Conservation (phyloP, 2,113 vertebrate genomes). For the Callithrix jacchus region DNA sequence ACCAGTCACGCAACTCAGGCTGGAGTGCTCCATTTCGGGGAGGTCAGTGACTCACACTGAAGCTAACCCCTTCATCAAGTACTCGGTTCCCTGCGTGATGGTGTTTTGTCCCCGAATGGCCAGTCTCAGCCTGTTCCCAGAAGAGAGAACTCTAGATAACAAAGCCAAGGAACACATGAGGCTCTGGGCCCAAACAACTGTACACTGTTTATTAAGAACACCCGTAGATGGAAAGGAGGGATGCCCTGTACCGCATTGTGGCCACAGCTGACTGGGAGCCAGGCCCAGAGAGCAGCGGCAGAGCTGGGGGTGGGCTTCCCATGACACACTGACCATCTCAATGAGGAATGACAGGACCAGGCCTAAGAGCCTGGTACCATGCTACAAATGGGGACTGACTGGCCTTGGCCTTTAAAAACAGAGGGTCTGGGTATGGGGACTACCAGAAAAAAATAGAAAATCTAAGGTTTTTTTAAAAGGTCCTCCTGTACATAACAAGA, state of each 20-base stretch:
- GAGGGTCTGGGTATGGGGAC: constrained; percentile 36
- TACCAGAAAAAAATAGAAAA: constrained; percentile 70
- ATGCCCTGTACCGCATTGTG: constrained; percentile 83
- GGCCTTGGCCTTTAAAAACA: constrained; percentile 71
- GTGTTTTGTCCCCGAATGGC: background rate
- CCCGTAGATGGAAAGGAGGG: constrained; percentile 80
- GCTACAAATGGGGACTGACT: constrained; percentile 53
- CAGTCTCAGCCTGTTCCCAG: background rate
- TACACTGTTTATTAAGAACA: constrained; percentile 89
- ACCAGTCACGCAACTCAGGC: background rate
- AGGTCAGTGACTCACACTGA: background rate
- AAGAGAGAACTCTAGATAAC: constrained; percentile 4
- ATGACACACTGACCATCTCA: constrained; percentile 67
- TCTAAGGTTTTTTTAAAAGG: constrained; percentile 57
- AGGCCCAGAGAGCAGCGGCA: constrained; percentile 76
- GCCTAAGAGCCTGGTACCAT: constrained; percentile 78
- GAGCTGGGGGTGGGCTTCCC: constrained; percentile 74
- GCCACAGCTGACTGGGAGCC: constrained; percentile 69
- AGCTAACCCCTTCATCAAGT: background rate
- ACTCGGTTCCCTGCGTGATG: background rate
- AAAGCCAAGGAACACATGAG: constrained; percentile 68
- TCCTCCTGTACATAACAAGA: constrained; percentile 60
- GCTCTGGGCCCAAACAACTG: constrained; percentile 75
- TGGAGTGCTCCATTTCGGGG: background rate
- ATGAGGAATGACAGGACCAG: constrained; percentile 39